Percentiles rank a stretch among this genome's conserved stretches.
phyloP scores from a whole-genome alignment of 2,113 vertebrate genomes.

The Cyanocitta stelleri region DNA sequence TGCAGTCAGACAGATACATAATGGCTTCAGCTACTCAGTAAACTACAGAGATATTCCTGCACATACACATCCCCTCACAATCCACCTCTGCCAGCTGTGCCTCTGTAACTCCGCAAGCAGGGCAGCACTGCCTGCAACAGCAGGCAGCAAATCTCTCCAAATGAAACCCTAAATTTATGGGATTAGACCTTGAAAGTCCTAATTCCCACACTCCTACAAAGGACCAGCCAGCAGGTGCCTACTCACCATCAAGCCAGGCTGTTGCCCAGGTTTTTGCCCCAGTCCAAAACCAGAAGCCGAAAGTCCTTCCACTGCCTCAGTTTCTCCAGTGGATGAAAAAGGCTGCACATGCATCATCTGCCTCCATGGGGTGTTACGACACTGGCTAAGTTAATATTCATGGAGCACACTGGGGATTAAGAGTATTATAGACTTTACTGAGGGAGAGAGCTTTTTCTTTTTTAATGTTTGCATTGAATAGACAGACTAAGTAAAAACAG shows the following conservation, averaged over 20 bases:
- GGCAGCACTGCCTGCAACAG: not conserved
- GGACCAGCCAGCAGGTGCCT: not conserved
- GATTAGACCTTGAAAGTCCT: not conserved
- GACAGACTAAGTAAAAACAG: conserved; percentile 24
- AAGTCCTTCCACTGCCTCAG: not conserved
- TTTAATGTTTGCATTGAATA: conserved; percentile 23
- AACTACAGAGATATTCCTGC: not conserved
- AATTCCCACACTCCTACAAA: not conserved
- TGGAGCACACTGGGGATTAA: not conserved
- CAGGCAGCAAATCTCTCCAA: not conserved
- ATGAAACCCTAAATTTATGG: not conserved
- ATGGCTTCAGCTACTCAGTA: not conserved
- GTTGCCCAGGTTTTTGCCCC: not conserved
- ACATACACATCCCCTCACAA: not conserved
- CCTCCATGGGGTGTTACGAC: not conserved
- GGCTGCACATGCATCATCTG: not conserved
- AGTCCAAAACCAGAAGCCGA: not conserved
- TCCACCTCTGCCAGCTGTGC: not conserved
- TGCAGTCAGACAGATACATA: not conserved
- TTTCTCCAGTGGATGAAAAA: not conserved
- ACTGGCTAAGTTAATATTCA: not conserved
- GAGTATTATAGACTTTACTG: not conserved
- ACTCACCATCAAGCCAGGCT: not conserved
- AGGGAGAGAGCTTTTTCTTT: not conserved
- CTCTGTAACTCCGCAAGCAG: not conserved